Percentiles rank a stretch among this genome's conserved stretches.
phyloP scores from a whole-genome alignment of 2,888 invertebrate species.

The Synergus itoensis region DNA sequence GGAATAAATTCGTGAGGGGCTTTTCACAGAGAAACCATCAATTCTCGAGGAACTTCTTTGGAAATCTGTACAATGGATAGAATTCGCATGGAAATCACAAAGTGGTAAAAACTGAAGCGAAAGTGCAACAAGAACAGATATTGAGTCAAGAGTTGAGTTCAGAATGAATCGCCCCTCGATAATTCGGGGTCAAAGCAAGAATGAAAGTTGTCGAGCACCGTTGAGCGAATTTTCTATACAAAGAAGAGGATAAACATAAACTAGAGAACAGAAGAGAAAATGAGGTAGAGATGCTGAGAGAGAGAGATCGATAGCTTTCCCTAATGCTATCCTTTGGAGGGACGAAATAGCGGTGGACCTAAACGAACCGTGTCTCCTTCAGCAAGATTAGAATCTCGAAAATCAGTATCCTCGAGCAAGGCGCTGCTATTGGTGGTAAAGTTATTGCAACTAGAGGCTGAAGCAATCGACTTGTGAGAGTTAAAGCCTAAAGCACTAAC shows the following conservation, averaged over 20 bases:
- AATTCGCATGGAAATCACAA: too few relatives aligned
- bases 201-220: not conserved
- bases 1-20: too few relatives aligned
- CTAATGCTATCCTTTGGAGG: slow-evolving; percentile 45
- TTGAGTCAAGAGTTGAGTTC: not conserved
- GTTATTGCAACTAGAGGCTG: slow-evolving; percentile 26
- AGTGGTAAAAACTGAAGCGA: too few relatives aligned
- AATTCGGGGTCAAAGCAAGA: slow-evolving; percentile 19
- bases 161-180: not conserved
- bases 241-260: slow-evolving; percentile 43
- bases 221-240: slow-evolving; percentile 21
- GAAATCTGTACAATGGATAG: too few relatives aligned
- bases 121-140: too few relatives aligned
- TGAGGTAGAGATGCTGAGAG: slow-evolving; percentile 33
- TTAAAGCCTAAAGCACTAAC: slow-evolving; percentile 30
- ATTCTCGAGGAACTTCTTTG: too few relatives aligned
- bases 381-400: slow-evolving; percentile 72
- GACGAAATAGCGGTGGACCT: slow-evolving; percentile 41
- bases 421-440: slow-evolving; percentile 41
- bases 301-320: slow-evolving; percentile 43
- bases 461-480: slow-evolving; percentile 24
- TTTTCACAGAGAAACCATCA: too few relatives aligned
- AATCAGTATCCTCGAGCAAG: slow-evolving; percentile 66
- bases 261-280: slow-evolving; percentile 44
- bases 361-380: slow-evolving; percentile 65